phyloP scores from a whole-genome alignment of 1,140 invertebrate species.

The Polypedilum vanderplanki region DNA sequence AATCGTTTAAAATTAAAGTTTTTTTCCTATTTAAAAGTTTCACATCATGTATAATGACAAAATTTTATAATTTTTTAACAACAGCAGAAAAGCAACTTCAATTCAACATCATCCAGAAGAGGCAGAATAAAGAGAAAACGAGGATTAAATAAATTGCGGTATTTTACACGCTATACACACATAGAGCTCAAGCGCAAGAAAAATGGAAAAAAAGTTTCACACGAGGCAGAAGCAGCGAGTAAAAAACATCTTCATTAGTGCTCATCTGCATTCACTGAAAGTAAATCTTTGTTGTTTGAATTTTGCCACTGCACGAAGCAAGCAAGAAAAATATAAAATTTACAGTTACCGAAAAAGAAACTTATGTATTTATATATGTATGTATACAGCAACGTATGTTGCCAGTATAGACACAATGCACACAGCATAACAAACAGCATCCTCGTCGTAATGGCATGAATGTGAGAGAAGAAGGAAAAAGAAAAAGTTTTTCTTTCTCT shows the following conservation, averaged over 20 bases:
- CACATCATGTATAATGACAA: neutral
- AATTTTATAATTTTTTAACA: neutral
- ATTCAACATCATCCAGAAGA: neutral
- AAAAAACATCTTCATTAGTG: slow-evolving; percentile 14
- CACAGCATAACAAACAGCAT: no score
- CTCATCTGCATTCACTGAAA: slow-evolving; percentile 15
- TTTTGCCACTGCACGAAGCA: slow-evolving; percentile 8
- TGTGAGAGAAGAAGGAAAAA: neutral
- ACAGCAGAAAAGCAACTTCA: neutral
- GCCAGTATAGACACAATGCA: no score
- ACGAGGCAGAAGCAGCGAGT: neutral
- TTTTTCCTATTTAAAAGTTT: neutral
- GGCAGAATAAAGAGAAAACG: neutral
- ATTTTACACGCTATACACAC: neutral
- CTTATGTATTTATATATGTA: no score
- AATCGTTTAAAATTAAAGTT: neutral
- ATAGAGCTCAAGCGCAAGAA: no score
- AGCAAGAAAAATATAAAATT: neutral
- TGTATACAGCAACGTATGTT: no score
- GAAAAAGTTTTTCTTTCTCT: neutral
- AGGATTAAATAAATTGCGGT: slow-evolving; percentile 4
- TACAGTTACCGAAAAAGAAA: no score
- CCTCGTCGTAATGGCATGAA: no score
- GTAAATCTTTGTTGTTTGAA: slow-evolving; percentile 19
- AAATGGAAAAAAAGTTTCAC: neutral